Evolutionary conservation across 1,140 invertebrate genomes (phyloP).

Genomic region (Hylaeus anthracinus): DNA sequence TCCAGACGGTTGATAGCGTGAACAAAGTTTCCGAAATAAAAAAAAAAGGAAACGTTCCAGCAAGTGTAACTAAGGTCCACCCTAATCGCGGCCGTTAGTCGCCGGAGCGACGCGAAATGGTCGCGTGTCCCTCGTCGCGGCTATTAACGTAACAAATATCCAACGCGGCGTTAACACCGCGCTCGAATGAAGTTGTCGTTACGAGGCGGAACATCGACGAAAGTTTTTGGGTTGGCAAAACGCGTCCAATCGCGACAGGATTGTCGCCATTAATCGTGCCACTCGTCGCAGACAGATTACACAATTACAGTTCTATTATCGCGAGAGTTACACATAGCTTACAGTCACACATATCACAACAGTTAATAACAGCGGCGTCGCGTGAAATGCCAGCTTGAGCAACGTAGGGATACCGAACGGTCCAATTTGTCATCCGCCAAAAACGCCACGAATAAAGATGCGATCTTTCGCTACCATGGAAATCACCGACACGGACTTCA

Average conservation of each 20-base stretch:
- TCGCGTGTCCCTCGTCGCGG: not conserved
- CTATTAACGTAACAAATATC: constrained; percentile 38
- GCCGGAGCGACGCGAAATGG: not conserved
- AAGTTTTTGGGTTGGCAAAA: constrained; percentile 35
- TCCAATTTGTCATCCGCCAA: not conserved
- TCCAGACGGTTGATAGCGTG: too few species aligned
- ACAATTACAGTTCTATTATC: constrained; percentile 48
- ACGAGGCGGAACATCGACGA: not conserved
- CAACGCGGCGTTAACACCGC: not conserved
- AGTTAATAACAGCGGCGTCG: constrained; percentile 23
- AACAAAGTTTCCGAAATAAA: too few species aligned
- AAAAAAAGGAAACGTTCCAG: too few species aligned
- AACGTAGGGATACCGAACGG: constrained; percentile 2
- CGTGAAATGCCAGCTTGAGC: constrained; percentile 17
- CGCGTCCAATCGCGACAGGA: constrained; percentile 20
- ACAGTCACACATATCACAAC: constrained; percentile 43
- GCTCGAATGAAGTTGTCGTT: constrained; percentile 35
- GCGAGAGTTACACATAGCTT: constrained; percentile 39
- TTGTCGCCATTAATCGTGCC: constrained; percentile 44
- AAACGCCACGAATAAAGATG: not conserved
- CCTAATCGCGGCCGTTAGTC: not conserved
- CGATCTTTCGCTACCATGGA: not conserved
- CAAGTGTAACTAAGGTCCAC: too few species aligned
- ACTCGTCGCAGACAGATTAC: constrained; percentile 49
- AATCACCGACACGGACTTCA: not conserved